Evolutionary conservation across 1,140 invertebrate species (phyloP), one percentile per base, ranked within the genome.

Genomic region (Bradynema listronoti): DNA sequence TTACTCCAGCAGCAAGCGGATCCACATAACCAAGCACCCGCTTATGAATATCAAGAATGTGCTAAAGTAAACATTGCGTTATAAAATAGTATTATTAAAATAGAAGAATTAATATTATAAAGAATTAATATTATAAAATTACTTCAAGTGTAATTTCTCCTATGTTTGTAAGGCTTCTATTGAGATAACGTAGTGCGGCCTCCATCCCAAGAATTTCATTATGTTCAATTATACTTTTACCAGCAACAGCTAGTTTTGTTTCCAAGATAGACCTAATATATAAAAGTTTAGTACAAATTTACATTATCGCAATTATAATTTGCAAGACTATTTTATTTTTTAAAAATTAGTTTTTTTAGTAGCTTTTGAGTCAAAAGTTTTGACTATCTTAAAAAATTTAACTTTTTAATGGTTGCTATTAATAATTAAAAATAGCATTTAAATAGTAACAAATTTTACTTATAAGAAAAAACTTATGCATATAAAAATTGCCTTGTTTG

Each of bases 191-290:
- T 83, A 97, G 86, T 1, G 93, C 93, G 27, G 89, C 85, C 81
- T 97, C 91, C 75, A 97, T 66, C 53, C 90, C 89, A 27, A 92
- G 80, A 72, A 93, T 89, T 82, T 97, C 93, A 83, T 95, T 95
- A 76, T 97, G 92, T 77, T 97, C 92, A 60, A 90, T 84, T 30
- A 97, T 86, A 78, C 89, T 92, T 63, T 96, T 95, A 0, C 91
- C 92, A 46, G 85, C 86, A 2, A 97, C 85, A 0, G 90, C 91
- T 77, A 91, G 85, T 64, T 88, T 83, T 0, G 91, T 96, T 81
- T 97, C 82, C 7, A 97, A 82, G 58, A 97, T 87, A 52, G 87
- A 87, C 61, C 91, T 82, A n/a, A 55, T 9, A 47, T 47, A 11
- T 39, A 11, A 39, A 19, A 39, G n/a, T n/a, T n/a, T n/a, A n/a